A percentile compares a stretch with the other conserved stretches of the same genome.
phyloP scores from a whole-genome alignment of 2,888 invertebrate genomes.

The Philhelius pedissequus region DNA sequence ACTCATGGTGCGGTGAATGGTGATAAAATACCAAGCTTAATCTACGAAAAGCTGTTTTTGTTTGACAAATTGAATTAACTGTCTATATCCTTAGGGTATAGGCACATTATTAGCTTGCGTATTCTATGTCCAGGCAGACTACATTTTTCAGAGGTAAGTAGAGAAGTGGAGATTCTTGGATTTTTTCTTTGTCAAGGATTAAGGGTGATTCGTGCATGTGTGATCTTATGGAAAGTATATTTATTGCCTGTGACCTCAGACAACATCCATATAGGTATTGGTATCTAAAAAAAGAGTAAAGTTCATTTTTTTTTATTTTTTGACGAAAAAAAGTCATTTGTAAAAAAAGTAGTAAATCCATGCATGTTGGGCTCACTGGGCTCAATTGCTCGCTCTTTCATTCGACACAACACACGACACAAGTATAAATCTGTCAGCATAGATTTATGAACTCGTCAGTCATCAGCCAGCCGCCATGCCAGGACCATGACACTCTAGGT shows the following conservation, averaged over 20 bases:
- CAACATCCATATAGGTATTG: neutral
- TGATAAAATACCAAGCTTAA: constrained; percentile 56
- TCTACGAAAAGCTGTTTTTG: constrained; percentile 56
- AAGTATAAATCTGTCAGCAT: constrained; percentile 59
- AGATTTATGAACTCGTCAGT: constrained; percentile 59
- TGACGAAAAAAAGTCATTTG: neutral
- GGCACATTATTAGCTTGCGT: constrained; percentile 1
- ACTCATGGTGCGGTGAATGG: constrained; percentile 37
- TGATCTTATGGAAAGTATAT: neutral
- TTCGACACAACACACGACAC: constrained; percentile 19
- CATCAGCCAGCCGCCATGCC: too few species aligned
- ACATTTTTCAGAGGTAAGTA: neutral
- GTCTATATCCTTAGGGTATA: constrained; percentile 35
- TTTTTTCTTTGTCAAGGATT: constrained; percentile 15
- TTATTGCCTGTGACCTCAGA: neutral
- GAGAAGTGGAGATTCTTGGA: constrained; percentile 26
- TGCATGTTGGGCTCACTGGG: constrained; percentile 36
- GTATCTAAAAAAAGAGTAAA: neutral
- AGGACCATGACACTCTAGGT: neutral
- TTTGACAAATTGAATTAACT: constrained; percentile 64
- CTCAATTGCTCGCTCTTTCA: constrained; percentile 19
- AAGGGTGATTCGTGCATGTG: neutral
- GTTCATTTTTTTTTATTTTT: neutral
- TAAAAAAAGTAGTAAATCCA: neutral
- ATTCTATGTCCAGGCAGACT: too few species aligned